These are phyloP conservation scores for Vidua macroura DNA, from an alignment of 2,113 vertebrate genomes.

Conservation along the genomic window DNA sequence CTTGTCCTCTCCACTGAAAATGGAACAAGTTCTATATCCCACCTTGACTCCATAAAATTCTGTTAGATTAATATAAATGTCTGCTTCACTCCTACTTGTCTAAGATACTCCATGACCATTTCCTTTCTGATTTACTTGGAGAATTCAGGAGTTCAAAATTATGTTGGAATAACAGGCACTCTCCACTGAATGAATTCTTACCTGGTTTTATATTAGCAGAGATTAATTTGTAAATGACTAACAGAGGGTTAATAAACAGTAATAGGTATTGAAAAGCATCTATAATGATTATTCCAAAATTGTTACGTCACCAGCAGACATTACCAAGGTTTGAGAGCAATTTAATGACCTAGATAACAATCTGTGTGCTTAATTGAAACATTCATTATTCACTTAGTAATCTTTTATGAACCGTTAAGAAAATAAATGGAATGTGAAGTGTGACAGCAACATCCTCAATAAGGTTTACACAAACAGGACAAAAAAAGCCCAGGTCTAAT, in stretches of 20 bases:
- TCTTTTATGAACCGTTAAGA: slow-evolving; percentile 12
- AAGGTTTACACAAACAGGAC: slow-evolving; percentile 10
- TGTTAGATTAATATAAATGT: slow-evolving; percentile 37
- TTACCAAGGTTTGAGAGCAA: neutral
- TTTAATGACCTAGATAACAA: slow-evolving; percentile 49
- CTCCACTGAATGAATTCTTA: neutral
- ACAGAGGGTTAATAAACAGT: neutral
- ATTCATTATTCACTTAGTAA: slow-evolving; percentile 29
- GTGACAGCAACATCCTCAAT: slow-evolving; percentile 6
- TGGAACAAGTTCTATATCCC: neutral
- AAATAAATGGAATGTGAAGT: slow-evolving; percentile 40
- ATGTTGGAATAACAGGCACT: neutral
- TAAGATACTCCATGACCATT: neutral
- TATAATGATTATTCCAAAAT: neutral
- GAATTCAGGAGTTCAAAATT: neutral
- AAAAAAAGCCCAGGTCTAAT: neutral
- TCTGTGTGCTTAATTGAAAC: slow-evolving; percentile 48
- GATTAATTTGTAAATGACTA: neutral
- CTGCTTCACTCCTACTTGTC: neutral
- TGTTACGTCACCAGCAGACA: neutral
- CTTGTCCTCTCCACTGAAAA: slow-evolving; percentile 12
- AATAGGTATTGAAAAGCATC: neutral
- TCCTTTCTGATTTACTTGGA: slow-evolving; percentile 5
- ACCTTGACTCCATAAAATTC: slow-evolving; percentile 4
- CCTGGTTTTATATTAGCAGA: neutral